These are phyloP conservation scores for Strigops habroptila DNA, from an alignment of 2,113 vertebrate genomes.

Conservation along the genomic window DNA sequence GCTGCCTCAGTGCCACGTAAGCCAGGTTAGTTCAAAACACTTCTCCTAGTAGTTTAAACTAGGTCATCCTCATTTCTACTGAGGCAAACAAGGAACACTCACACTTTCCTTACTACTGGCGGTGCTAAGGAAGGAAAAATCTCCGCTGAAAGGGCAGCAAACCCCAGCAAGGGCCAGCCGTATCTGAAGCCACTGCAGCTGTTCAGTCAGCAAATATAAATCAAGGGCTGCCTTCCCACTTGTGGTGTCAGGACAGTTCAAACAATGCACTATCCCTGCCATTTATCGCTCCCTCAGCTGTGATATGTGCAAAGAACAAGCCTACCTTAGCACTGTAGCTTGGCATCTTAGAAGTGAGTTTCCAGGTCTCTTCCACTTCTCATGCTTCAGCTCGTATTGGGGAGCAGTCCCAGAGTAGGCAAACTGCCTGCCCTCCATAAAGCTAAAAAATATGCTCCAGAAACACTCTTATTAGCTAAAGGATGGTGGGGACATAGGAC, in stretches of 20 bases:
- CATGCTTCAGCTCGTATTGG: accelerated
- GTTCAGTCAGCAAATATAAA: neutral
- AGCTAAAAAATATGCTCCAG: neutral
- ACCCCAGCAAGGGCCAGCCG: neutral
- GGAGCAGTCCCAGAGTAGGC: neutral
- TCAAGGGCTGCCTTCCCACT: neutral
- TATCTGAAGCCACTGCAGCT: neutral
- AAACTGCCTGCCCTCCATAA: accelerated
- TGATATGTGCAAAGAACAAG: accelerated
- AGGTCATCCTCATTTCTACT: neutral
- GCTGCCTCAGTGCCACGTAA: accelerated
- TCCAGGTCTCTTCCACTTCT: neutral
- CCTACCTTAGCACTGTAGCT: neutral
- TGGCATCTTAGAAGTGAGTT: neutral
- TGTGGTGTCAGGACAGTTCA: neutral
- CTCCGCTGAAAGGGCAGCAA: neutral
- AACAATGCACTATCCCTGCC: neutral
- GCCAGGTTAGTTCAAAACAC: neutral
- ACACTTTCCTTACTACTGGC: neutral
- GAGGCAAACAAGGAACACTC: neutral
- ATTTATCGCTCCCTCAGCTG: neutral
- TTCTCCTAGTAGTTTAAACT: neutral
- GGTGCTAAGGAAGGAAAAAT: neutral
- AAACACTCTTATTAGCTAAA: neutral
- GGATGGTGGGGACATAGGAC: neutral